phyloP scores from a whole-genome alignment of 2,888 invertebrate species.

The Sarcophaga subvicina region DNA sequence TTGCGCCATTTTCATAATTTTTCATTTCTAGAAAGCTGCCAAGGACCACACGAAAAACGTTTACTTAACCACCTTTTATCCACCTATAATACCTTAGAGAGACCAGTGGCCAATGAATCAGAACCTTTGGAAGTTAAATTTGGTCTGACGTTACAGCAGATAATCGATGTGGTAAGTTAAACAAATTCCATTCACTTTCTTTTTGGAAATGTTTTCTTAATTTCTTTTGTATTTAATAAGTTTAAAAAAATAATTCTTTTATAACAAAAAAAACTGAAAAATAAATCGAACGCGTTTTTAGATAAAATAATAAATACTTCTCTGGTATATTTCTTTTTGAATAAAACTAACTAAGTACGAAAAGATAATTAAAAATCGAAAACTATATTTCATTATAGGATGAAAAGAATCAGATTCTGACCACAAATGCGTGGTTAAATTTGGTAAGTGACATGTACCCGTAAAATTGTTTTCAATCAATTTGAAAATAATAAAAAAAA shows the following conservation, averaged over 20 bases:
- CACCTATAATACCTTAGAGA: constrained; percentile 93
- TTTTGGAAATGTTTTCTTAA: constrained; percentile 48
- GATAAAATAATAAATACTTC: constrained; percentile 30
- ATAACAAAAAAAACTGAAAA: constrained; percentile 31
- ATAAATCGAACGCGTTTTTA: constrained; percentile 45
- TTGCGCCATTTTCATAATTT: not conserved
- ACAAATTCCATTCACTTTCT: constrained; percentile 51
- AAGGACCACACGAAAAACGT: constrained; percentile 94
- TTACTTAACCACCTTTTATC: constrained; percentile 91
- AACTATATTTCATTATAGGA: constrained; percentile 89
- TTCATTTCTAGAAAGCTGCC: constrained; percentile 89
- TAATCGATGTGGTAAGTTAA: constrained; percentile 95
- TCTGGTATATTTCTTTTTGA: no score
- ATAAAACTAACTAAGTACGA: no score
- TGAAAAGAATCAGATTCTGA: constrained; percentile 99
- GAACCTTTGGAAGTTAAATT: constrained; percentile 95
- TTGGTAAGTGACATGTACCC: constrained; percentile 92
- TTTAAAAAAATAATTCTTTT: constrained; percentile 57
- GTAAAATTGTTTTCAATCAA: constrained; percentile 61
- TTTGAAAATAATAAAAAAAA: constrained; percentile 59
- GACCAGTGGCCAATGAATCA: constrained; percentile 95
- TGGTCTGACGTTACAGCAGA: constrained; percentile 95
- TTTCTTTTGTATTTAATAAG: constrained; percentile 26
- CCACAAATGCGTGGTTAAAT: constrained; percentile 98
- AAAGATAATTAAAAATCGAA: constrained; percentile 22